Evolutionary conservation across 2,888 invertebrate genomes (phyloP), one percentile per base, ranked within the genome.

Genomic region (Andrena camellia): DNA sequence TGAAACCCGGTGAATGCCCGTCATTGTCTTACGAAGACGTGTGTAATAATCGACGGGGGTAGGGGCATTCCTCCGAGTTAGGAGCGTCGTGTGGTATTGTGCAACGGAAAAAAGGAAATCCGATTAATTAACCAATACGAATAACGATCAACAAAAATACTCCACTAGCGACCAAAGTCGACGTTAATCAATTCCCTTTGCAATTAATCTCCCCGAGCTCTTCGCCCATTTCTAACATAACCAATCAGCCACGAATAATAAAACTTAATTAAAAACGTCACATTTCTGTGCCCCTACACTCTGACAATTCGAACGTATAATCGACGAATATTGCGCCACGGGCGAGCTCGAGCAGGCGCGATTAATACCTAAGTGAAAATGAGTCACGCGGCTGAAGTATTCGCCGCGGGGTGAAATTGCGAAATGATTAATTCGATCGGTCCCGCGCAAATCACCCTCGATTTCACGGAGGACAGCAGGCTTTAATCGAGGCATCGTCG

Each of bases 1-100:
- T 93, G 92, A 92, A 93, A 93, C 91, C 89, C 89, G 84, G 89
- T 88, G 90, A 87, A 81, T 78, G 88, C 84, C 81, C 86, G 79
- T 84, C 89, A 92, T 92, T 91, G 92, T 88, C 88, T 88, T 76
- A 81, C 83, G 86, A 87, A 86, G 89, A 91, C 80, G 86, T 78
- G 82, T 85, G 70, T 81, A 81, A 85, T 78, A 83, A 87, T 86
- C 68, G 60, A 33, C 42, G 62, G 63, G 69, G 33, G 62, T 54
- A 54, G 52, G 50, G 35, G 73, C 6, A 48, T 64, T 78, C 67
- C 23, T 59, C n/a, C 17, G 60, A 67, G 50, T 79, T 78, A 82
- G 68, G 54, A 48, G 71, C 26, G 20, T 17, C 29, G 13, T 48
- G 31, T 42, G 42, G 67, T 31, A 82, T 84, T 81, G 76, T 77